Evolutionary conservation across 2,113 vertebrate genomes (phyloP).

Genomic region (Callospermophilus lateralis): DNA sequence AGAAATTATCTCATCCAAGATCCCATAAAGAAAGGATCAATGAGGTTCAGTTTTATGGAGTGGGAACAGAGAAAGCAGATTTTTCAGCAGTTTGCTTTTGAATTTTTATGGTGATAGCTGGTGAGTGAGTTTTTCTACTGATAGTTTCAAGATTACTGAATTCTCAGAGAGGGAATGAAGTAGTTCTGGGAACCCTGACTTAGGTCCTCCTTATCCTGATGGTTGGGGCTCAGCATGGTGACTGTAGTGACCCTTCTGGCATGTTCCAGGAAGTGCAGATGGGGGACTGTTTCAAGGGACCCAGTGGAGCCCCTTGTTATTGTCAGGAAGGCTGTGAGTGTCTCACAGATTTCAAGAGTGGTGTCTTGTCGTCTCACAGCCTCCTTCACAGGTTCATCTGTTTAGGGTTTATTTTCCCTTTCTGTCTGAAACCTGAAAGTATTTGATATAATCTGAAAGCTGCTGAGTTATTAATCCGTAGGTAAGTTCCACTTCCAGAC

Average conservation of each 20-base stretch:
- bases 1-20: background rate
- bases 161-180: background rate
- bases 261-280: background rate
- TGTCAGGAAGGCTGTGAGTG: background rate
- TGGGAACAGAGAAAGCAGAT: background rate
- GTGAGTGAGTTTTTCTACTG: background rate
- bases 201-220: background rate
- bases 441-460: background rate
- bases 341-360: background rate
- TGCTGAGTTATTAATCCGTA: background rate
- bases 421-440: background rate
- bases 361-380: background rate
- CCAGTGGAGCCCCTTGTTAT: background rate
- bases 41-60: background rate
- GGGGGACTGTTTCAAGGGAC: background rate
- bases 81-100: background rate
- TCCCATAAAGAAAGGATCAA: background rate
- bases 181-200: background rate
- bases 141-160: background rate
- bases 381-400: background rate
- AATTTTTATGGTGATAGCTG: background rate
- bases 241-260: background rate
- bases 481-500: background rate
- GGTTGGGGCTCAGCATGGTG: background rate
- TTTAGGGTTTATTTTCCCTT: background rate